Conservation (phyloP, 2,113 vertebrate genomes). For the Emydocephalus ijimae region DNA sequence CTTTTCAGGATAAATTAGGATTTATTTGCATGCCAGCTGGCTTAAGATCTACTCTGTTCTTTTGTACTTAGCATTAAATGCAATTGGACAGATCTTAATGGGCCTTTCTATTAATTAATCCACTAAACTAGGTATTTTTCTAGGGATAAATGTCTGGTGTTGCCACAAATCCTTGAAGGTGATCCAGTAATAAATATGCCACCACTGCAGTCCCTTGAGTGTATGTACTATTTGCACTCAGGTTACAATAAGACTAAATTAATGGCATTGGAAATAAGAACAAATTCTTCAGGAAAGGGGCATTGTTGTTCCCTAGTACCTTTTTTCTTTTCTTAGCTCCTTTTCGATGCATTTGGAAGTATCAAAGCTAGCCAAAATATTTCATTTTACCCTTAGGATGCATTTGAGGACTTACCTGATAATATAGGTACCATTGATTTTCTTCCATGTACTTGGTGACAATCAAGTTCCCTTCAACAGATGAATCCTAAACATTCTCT, state of each 20-base stretch:
- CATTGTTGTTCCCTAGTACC: too few species aligned
- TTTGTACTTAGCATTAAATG: constrained; percentile 29
- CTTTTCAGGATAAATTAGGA: constrained; percentile 16
- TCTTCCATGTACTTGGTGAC: neutral
- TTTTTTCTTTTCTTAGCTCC: neutral
- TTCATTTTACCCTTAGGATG: neutral
- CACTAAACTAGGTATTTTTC: neutral
- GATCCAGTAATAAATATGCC: neutral
- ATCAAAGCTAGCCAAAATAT: neutral
- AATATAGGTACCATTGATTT: neutral
- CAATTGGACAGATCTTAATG: constrained; percentile 8
- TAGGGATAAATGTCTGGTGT: neutral
- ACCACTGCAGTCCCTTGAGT: neutral
- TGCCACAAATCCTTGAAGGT: neutral
- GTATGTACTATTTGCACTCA: neutral
- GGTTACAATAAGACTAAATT: neutral
- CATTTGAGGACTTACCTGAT: neutral
- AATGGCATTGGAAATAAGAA: neutral
- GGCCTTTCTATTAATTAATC: constrained; percentile 26
- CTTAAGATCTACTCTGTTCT: neutral
- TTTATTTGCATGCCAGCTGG: constrained; percentile 24
- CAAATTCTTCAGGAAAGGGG: neutral
- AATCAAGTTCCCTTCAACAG: neutral
- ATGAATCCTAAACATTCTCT: neutral
- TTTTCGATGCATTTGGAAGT: neutral